These are phyloP conservation scores for Zaprionus africanus DNA, from an alignment of 1,140 invertebrate genomes.

Conservation along the genomic window DNA sequence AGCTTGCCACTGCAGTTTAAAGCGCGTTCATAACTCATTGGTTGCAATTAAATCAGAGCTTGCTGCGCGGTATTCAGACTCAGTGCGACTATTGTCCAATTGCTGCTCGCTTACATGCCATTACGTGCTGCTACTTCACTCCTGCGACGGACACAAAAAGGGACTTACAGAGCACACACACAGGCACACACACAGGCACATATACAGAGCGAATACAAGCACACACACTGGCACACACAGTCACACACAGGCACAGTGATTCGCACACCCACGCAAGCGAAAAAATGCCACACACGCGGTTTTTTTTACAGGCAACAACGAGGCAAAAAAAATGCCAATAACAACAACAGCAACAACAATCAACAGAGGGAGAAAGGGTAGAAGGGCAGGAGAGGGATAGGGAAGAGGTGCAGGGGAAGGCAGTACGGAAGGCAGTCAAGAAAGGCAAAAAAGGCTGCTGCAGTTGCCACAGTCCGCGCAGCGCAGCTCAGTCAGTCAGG, in stretches of 20 bases:
- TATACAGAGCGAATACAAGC: too few relatives aligned
- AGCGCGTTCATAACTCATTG: background rate
- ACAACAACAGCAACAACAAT: background rate
- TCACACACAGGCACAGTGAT: background rate
- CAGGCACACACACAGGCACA: too few relatives aligned
- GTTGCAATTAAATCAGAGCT: constrained; percentile 73
- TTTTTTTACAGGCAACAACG: constrained; percentile 35
- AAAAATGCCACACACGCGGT: constrained; percentile 46
- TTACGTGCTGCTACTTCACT: constrained; percentile 56
- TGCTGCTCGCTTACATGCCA: constrained; percentile 70
- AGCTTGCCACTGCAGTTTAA: background rate
- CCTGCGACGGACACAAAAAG: constrained; percentile 53
- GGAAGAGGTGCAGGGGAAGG: too few relatives aligned
- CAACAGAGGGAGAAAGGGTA: background rate
- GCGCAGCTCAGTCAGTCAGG: constrained; percentile 27
- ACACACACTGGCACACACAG: background rate
- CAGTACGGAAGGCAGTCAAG: too few relatives aligned
- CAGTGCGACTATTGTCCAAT: constrained; percentile 50
- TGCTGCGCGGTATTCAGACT: constrained; percentile 46
- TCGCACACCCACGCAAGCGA: constrained; percentile 5
- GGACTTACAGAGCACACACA: constrained; percentile 47
- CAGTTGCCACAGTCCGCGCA: constrained; percentile 6
- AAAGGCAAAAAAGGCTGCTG: constrained; percentile 13
- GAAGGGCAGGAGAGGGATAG: background rate
- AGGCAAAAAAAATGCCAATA: constrained; percentile 33